Evolutionary conservation across 2,113 vertebrate genomes (phyloP), one percentile per base, ranked within the genome.

Genomic region (Sphaerodactylus townsendi): DNA sequence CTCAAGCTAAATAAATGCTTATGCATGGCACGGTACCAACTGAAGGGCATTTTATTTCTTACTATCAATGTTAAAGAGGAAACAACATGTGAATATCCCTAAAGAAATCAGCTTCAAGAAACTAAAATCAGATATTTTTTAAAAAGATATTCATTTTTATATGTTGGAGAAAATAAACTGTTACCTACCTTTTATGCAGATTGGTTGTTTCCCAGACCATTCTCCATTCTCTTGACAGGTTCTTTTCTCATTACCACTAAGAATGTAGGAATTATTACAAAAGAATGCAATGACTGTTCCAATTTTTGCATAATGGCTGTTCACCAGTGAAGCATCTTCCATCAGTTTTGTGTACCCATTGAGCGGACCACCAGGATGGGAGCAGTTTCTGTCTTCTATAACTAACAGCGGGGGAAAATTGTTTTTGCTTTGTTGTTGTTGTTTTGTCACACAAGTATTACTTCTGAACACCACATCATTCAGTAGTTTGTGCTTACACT

Each of bases 121-220:
- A n/a, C n/a, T 30, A 46, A 84, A 89, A 72, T 15, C 81, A 79
- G 75, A 11, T 28, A 68, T 46, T 10, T 64, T 74, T 50, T 28
- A 84, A 21, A 44, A 59, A 15, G 25, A 5, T 6, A 86, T 37
- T 46, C 64, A 6, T 4, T 39, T 86, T 77, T 28, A 7, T n/a
- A 50, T 84, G 28, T 73, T 80, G 48, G 25, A 39, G 48, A 44
- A 65, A 82, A 82, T 86, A 69, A 66, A 33, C 17, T 10, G 1
- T 65, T 66, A 87, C 53, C 79, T 96, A 99, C 99, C 98, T 98
- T 97, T 98, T 85, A 95, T 97, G 94, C 99, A 99, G 86, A 96
- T 92, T 53, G 98, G 98, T 85, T 97, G 95, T 79, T 96, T 97
- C 77, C 98, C 98, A 82, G 98, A 98, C 99, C 99, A 99, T 81